These are phyloP conservation scores for Drosophila elegans DNA, from an alignment of 1,140 invertebrate species.

Conservation along the genomic window DNA sequence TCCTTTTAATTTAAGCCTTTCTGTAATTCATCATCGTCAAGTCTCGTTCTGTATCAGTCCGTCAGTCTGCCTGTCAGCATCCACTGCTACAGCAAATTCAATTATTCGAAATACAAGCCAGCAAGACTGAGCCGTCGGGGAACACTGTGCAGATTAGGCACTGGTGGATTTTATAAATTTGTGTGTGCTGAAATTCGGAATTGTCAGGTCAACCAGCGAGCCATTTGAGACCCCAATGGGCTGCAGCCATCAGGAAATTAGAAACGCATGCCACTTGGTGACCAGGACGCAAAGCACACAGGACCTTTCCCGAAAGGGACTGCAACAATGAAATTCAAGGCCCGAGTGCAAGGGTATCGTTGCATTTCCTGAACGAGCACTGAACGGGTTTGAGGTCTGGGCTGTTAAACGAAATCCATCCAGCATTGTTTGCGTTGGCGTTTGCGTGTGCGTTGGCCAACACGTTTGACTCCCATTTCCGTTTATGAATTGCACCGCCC, in stretches of 20 bases:
- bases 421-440: conserved; percentile 49
- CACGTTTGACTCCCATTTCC: conserved; percentile 71
- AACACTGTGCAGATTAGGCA: conserved; percentile 50
- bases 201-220: conserved; percentile 31
- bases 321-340: conserved; percentile 36
- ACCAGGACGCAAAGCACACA: conserved; percentile 1
- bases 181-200: conserved; percentile 51
- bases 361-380: conserved; percentile 38
- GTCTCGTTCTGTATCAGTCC: neutral
- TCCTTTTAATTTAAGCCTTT: neutral
- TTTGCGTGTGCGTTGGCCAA: conserved; percentile 62
- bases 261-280: conserved; percentile 72
- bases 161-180: conserved; percentile 67
- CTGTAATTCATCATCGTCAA: conserved; percentile 30
- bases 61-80: conserved; percentile 34
- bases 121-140: neutral
- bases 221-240: conserved; percentile 1
- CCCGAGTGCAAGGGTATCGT: conserved; percentile 37
- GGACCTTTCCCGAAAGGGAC: neutral
- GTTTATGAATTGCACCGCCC: conserved; percentile 63
- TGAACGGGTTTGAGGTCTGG: neutral
- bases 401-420: conserved; percentile 61
- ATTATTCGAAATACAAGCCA: conserved; percentile 65
- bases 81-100: conserved; percentile 62
- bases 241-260: conserved; percentile 63